Evolutionary conservation across 37 sponge, comb jelly and placozoan genomes (phyloP), one percentile per base, ranked within the genome.

Genomic region (Aplysina aerophoba): DNA sequence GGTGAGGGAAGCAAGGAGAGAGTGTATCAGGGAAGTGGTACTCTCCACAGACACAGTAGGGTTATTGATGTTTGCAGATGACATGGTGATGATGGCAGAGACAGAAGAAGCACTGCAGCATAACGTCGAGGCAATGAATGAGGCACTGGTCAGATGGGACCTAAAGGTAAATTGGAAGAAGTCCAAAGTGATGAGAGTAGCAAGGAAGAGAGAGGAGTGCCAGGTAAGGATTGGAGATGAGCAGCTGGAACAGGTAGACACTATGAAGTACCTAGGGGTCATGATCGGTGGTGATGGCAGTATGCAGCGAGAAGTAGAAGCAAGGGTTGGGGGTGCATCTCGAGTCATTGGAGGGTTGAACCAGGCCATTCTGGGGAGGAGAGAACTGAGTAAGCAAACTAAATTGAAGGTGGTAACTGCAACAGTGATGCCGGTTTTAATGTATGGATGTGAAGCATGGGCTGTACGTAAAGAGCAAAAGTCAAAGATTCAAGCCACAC

Each of bases 391-490:
- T 27, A 67, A 67, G 69, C 15, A 22, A 13, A 67, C 69, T 27
- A 67, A 67, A n/a, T 27, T 67, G 25, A 67, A 22, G 27, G 22
- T 67, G 14, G 27, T 67, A 14, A 22, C 15, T n/a, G 69, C 69
- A 20, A 67, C 69, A 16, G n/a, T 67, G 69, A 67, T 67, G 13
- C 69, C 69, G 27, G n/a, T 22, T 16, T 27, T 67, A 67, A 67
- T 67, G 69, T 67, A 67, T 67, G 69, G 69, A 25, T 67, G 69
- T 67, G 69, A 67, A 22, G 27, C 19, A 25, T 67, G 69, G 69
- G n/a, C 27, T n/a, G 13, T 67, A 67, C n/a, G 27, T 25, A 67
- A 67, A n/a, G 13, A 67, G 69, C 28, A n/a, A n/a, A 20, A 67
- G 69, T 67, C 19, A 67, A 67, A 27, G 27, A 27, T 67, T 20